Evolutionary conservation across 92 coral and sea anemone species (phyloP).

Genomic region (Porites divaricata): DNA sequence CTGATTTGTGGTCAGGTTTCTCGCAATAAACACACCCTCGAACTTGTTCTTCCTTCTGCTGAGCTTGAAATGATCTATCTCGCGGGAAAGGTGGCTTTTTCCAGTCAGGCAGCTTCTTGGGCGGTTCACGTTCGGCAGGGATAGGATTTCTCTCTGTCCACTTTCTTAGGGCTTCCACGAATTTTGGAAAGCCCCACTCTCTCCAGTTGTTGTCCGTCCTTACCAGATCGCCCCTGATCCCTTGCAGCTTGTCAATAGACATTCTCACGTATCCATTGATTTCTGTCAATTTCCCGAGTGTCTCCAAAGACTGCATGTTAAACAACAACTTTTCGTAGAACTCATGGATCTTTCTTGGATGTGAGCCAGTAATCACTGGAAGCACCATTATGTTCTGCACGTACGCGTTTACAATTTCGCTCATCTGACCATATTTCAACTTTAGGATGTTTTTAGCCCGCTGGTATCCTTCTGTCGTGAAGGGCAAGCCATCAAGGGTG

Average conservation of each 20-base stretch:
- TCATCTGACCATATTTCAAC: slow-evolving; percentile 32
- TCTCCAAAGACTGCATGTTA: slow-evolving; percentile 33
- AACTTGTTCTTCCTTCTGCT: neutral
- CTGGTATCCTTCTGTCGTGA: slow-evolving; percentile 36
- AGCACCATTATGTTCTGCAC: slow-evolving; percentile 54
- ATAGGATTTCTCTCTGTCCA: slow-evolving; percentile 54
- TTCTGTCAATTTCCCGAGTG: slow-evolving; percentile 28
- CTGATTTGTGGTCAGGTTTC: slow-evolving; percentile 18
- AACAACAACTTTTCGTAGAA: slow-evolving; percentile 41
- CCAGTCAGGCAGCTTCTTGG: too few species aligned
- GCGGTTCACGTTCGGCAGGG: too few species aligned
- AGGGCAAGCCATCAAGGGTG: slow-evolving; percentile 41
- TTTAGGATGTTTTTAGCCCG: slow-evolving; percentile 34
- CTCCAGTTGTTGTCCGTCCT: slow-evolving; percentile 44
- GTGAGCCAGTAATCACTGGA: slow-evolving; percentile 36
- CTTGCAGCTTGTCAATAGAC: slow-evolving; percentile 39
- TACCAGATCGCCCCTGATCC: slow-evolving; percentile 59
- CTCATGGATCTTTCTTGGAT: slow-evolving; percentile 49
- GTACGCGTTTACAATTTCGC: slow-evolving; percentile 46
- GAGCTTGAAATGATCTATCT: neutral
- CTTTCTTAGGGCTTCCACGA: slow-evolving; percentile 31
- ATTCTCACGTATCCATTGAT: slow-evolving; percentile 55
- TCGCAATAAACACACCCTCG: slow-evolving; percentile 46
- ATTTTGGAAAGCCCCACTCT: slow-evolving; percentile 35
- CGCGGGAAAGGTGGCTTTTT: neutral